phyloP scores from a whole-genome alignment of 2,797 vertebrate genomes.

The Lemur catta region DNA sequence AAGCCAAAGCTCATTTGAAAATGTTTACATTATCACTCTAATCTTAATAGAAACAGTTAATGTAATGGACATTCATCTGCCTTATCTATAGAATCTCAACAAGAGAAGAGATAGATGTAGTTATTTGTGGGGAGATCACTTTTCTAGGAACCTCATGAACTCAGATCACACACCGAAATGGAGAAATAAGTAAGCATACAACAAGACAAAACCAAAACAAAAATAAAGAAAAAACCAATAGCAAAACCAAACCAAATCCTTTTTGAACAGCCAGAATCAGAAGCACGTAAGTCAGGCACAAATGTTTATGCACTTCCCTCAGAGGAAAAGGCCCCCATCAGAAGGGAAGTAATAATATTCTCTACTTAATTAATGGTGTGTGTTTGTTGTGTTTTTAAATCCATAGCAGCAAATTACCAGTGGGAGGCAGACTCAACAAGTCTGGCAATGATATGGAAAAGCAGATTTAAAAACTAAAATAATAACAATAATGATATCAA shows the following conservation, averaged over 20 bases:
- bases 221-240: not conserved
- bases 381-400: not conserved
- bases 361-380: not conserved
- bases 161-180: not conserved
- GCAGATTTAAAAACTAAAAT: not conserved
- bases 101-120: not conserved
- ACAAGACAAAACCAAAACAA: not conserved
- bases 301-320: not conserved
- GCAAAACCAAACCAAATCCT: not conserved
- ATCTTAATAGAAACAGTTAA: not conserved
- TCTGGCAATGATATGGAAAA: slow-evolving; percentile 4
- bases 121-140: not conserved
- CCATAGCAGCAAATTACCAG: not conserved
- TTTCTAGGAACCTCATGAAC: not conserved
- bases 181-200: not conserved
- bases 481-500: not conserved
- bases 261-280: slow-evolving; percentile 11
- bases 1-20: slow-evolving; percentile 2
- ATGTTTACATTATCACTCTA: not conserved
- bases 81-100: not conserved
- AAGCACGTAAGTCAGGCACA: not conserved
- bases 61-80: not conserved
- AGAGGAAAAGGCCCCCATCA: not conserved
- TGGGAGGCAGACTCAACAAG: not conserved
- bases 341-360: not conserved